These are phyloP conservation scores for Torymus texanus DNA, from an alignment of 2,888 invertebrate genomes.

Conservation along the genomic window DNA sequence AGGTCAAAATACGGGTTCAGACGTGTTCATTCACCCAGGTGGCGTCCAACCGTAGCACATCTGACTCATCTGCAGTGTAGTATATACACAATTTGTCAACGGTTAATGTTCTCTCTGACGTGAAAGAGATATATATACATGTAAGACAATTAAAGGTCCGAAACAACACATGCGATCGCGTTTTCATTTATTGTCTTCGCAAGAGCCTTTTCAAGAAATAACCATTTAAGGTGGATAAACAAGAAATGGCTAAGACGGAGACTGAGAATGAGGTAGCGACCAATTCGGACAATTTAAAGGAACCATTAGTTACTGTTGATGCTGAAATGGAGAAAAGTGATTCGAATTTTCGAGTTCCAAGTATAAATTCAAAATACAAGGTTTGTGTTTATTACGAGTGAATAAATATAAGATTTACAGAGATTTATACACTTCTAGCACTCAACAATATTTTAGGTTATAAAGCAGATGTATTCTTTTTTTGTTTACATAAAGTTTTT, in stretches of 20 bases:
- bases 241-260: constrained; percentile 42
- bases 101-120: constrained; percentile 3
- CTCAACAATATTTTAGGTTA: constrained; percentile 28
- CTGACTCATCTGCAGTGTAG: too few species aligned
- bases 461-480: not conserved
- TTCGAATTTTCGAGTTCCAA: constrained; percentile 38
- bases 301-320: not conserved
- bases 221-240: not conserved
- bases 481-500: not conserved
- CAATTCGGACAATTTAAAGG: constrained; percentile 26
- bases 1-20: not conserved
- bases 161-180: not conserved
- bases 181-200: not conserved
- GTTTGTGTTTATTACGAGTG: not conserved
- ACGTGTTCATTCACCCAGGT: constrained; percentile 19
- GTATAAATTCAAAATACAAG: constrained; percentile 25
- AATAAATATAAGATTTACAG: too few species aligned
- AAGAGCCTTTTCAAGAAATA: not conserved
- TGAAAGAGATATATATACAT: not conserved
- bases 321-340: constrained; percentile 33
- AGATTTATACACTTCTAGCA: too few species aligned
- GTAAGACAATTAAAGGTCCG: constrained; percentile 8
- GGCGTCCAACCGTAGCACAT: not conserved
- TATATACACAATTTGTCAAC: constrained; percentile 3
- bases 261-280: constrained; percentile 17